Conservation (phyloP, 64 coral and sea anemone genomes). For the Anthopleura sola region DNA sequence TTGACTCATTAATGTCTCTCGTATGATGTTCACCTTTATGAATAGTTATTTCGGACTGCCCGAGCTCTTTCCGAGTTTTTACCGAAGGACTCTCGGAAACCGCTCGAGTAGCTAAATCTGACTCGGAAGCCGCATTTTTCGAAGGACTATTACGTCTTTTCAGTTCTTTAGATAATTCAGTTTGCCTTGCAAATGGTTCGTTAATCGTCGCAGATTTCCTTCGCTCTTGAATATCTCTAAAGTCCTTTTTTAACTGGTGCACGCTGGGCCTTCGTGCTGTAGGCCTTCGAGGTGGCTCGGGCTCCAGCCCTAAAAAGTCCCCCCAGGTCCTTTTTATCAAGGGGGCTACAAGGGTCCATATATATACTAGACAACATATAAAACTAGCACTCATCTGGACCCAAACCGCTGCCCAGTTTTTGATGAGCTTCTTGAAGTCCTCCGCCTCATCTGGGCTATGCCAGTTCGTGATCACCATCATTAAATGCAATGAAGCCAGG, state of each 20-base stretch:
- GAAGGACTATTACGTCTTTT: neutral
- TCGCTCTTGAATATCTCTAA: conserved; percentile 39
- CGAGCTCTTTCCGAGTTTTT: neutral
- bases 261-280: conserved; percentile 71
- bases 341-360: conserved; percentile 93
- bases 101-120: neutral
- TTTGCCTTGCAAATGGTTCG: neutral
- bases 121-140: neutral
- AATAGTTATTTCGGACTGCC: neutral
- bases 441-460: conserved; percentile 87
- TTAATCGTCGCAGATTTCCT: conserved; percentile 16
- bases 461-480: conserved; percentile 97
- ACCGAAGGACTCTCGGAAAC: conserved; percentile 16
- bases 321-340: conserved; percentile 88
- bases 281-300: conserved; percentile 36
- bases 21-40: neutral
- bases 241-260: conserved; percentile 56
- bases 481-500: conserved; percentile 73
- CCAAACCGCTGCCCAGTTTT: conserved; percentile 97
- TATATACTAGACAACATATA: conserved; percentile 88
- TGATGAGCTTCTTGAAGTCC: conserved; percentile 93
- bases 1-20: conserved; percentile 3
- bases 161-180: neutral
- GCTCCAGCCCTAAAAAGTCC: conserved; percentile 67
- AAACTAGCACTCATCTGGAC: conserved; percentile 94